phyloP scores from a whole-genome alignment of 2,888 invertebrate species.

The Kryphioiulus occultus region DNA sequence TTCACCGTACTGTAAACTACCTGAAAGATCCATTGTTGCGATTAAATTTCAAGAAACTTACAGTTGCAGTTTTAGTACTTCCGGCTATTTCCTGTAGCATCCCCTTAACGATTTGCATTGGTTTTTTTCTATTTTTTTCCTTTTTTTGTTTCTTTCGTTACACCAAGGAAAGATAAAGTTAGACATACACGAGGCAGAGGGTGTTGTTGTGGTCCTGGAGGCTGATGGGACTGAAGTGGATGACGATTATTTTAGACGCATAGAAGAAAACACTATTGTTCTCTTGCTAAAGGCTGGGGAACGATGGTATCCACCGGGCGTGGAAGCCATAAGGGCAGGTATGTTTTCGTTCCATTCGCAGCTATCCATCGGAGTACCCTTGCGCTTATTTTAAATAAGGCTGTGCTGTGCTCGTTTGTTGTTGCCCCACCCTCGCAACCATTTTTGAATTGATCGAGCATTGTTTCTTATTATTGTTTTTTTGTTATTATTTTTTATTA shows the following conservation, averaged over 20 bases:
- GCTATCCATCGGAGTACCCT: neutral
- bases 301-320: constrained; percentile 91
- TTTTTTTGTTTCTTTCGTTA: neutral
- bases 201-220: constrained; percentile 78
- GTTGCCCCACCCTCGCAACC: neutral
- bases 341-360: constrained; percentile 54
- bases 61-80: too few species aligned
- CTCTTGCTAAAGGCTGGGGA: constrained; percentile 87
- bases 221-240: constrained; percentile 94
- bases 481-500: neutral
- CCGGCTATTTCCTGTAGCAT: too few species aligned
- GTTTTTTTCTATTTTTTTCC: neutral
- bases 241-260: constrained; percentile 91
- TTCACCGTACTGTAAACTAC: too few species aligned
- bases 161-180: constrained; percentile 87
- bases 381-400: neutral
- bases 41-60: too few species aligned
- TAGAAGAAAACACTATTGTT: constrained; percentile 89
- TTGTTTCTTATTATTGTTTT: neutral
- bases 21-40: too few species aligned
- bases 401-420: neutral
- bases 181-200: constrained; percentile 85
- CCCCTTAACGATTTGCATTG: neutral
- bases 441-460: neutral
- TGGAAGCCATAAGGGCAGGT: constrained; percentile 95